phyloP scores from a whole-genome alignment of 2,113 vertebrate genomes.

The Eleginops maclovinus region DNA sequence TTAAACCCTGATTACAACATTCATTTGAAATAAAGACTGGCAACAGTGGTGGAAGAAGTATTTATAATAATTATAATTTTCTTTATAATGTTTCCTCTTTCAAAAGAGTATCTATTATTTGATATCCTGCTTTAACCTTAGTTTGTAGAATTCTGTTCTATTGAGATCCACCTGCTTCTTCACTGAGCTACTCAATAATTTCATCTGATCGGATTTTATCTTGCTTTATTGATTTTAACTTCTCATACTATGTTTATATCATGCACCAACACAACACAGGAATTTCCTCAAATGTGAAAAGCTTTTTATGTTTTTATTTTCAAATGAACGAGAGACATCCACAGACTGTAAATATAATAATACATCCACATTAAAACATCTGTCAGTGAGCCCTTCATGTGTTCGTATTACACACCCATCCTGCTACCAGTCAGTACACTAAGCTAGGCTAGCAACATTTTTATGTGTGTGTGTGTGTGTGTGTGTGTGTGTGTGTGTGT shows the following conservation, averaged over 20 bases:
- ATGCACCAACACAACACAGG: too few species aligned
- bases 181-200: slow-evolving; percentile 10
- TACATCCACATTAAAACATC: neutral
- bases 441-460: neutral
- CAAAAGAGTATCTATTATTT: too few species aligned
- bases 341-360: too few species aligned
- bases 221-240: too few species aligned
- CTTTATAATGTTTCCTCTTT: too few species aligned
- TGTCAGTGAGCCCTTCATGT: neutral
- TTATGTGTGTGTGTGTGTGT: too few species aligned
- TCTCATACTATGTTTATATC: too few species aligned
- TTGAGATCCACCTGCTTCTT: neutral
- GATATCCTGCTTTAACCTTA: too few species aligned
- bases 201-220: neutral
- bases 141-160: neutral
- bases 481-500: neutral
- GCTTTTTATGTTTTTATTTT: too few species aligned
- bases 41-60: neutral
- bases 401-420: neutral
- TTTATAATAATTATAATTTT: neutral
- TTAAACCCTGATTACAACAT: too few species aligned
- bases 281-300: too few species aligned
- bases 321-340: too few species aligned
- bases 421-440: neutral
- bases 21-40: neutral